Base-by-base conservation (phyloP, 1,140 invertebrate species). In the Lineus longissimus region DNA sequence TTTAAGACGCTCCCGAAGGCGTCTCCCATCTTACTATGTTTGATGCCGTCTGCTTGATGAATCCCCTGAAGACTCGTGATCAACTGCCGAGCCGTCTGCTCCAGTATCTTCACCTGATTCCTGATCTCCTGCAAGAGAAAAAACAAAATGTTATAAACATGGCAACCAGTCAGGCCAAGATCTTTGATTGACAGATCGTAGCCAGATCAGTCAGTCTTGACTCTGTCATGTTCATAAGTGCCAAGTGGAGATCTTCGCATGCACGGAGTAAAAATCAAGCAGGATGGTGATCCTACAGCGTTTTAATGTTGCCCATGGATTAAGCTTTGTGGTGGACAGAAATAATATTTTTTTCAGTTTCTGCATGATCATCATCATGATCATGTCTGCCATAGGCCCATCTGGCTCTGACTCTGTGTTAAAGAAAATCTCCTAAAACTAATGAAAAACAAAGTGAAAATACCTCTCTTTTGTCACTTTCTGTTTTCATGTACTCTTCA, bases 31-130 rank as follows among this genome's bases (percentile, higher is more conserved):
- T 58, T 75, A 84, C 87, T 84, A 76, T 88, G 84, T 78, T 85
- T 81, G 62, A 76, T 76, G 58, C 83, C 76, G 67, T 78, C 76
- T 59, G 86, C 83, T 64, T 87, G 86, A 72, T 92, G 90, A 65
- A 92, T 89, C 41, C 85, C 83, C 78, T 91, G 89, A n/a, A 92
- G 73, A 60, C 84, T 80, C 62, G 88, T 88, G 30, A 86, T 75
- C 43, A 91, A 87, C 72, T 90, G 87, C 70, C 89, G 83, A 0
- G 86, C 80, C 61, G 81, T 80, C 69, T 88, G 87, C 70, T 92
- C 90, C 65, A 91, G 84, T 67, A 89, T 86, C 64, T 85, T 86
- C 0, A 89, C 86, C 60, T 86, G 84, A 30, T 78, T 73, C 55
- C 88, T 84, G 61, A 91, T 91, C 79, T 89, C 85, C 88, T 90